A percentile compares a stretch with the other conserved stretches of the same genome.
Conservation (phyloP, 2,888 invertebrate genomes). For the Xestia rhomboidea region DNA sequence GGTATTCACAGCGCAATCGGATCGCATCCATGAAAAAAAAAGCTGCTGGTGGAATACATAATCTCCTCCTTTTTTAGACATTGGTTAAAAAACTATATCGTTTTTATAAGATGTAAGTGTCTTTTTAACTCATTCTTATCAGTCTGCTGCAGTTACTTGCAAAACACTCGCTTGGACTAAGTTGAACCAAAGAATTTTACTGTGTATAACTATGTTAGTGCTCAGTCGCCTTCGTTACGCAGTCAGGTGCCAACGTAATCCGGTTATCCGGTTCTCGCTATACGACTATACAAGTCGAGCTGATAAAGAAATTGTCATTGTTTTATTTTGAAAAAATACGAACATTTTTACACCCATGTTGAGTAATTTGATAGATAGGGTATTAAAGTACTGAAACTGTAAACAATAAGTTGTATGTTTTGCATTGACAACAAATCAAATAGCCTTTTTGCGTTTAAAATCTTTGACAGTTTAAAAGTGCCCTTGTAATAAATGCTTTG, state of each 20-base stretch:
- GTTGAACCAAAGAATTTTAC: constrained; percentile 2
- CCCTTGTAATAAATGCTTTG: no score
- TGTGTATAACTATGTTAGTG: constrained; percentile 67
- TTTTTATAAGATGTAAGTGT: neutral
- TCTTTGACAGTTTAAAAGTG: no score
- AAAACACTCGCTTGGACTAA: constrained; percentile 22
- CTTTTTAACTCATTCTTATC: constrained; percentile 20
- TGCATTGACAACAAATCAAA: no score
- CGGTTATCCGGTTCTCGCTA: constrained; percentile 66
- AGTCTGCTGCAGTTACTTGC: constrained; percentile 6
- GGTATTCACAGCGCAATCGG: no score
- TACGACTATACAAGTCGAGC: constrained; percentile 18
- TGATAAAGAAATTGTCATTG: constrained; percentile 8
- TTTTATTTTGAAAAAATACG: neutral
- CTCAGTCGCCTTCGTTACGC: constrained; percentile 68
- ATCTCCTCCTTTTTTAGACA: no score
- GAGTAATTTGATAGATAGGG: neutral
- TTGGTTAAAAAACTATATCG: neutral
- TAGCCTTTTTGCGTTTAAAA: no score
- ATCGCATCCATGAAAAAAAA: no score
- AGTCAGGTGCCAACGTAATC: constrained; percentile 74
- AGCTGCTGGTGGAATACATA: no score
- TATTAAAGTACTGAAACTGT: no score
- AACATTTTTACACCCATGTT: neutral
- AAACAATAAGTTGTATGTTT: no score